These are phyloP conservation scores for Chaenocephalus aceratus DNA, from an alignment of 2,113 vertebrate genomes.

Conservation along the genomic window DNA sequence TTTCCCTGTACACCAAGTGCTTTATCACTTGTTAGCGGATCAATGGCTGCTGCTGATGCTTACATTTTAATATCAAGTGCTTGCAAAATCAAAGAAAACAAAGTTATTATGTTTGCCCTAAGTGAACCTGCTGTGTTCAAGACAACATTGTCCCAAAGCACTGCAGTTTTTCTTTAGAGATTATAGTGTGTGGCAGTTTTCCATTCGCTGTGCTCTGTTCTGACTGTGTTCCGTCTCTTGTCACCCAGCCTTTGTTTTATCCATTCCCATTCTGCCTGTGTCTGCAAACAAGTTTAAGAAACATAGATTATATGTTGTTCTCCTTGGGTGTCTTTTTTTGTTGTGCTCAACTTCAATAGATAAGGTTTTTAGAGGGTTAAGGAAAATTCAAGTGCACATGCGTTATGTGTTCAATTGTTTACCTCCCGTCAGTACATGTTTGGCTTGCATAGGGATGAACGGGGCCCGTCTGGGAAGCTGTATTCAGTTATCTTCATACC, in stretches of 20 bases:
- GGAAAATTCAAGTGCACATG: too few relatives aligned
- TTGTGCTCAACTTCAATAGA: not conserved
- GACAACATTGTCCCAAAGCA: not conserved
- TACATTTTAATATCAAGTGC: slow-evolving; percentile 34
- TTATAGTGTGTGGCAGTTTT: not conserved
- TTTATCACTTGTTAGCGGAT: slow-evolving; percentile 39
- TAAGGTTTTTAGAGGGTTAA: too few relatives aligned
- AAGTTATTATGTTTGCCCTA: not conserved
- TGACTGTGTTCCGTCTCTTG: not conserved
- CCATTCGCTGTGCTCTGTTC: not conserved
- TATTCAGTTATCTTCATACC: too few relatives aligned
- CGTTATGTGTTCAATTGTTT: too few relatives aligned
- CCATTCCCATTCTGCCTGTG: not conserved
- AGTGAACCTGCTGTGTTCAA: not conserved
- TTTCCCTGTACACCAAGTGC: slow-evolving; percentile 17
- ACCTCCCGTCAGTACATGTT: too few relatives aligned
- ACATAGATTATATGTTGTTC: not conserved
- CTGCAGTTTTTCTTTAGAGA: slow-evolving; percentile 14
- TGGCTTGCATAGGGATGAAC: too few relatives aligned
- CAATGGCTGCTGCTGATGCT: slow-evolving; percentile 5
- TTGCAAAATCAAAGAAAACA: slow-evolving; percentile 3
- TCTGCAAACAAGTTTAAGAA: slow-evolving; percentile 18
- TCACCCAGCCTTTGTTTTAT: not conserved
- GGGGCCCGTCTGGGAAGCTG: too few relatives aligned
- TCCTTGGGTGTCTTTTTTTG: not conserved